These are phyloP conservation scores for Oreortyx pictus DNA, from an alignment of 2,797 vertebrate genomes.

Conservation along the genomic window DNA sequence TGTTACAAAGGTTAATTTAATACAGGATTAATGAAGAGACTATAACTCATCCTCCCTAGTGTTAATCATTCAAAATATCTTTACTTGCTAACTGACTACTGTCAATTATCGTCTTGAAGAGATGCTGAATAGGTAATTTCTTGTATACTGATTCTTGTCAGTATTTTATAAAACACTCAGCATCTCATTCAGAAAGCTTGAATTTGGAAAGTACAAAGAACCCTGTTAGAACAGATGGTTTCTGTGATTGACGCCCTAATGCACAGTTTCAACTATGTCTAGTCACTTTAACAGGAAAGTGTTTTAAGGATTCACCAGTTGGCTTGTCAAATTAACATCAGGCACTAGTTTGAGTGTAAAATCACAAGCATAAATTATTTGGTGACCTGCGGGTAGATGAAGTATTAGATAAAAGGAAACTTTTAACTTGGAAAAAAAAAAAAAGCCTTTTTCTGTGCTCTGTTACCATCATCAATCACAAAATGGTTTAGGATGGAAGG, in stretches of 20 bases:
- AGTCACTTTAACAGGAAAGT: conserved; percentile 65
- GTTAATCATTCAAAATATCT: conserved; percentile 54
- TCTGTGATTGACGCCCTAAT: conserved; percentile 67
- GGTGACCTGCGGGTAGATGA: conserved; percentile 27
- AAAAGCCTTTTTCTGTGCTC: neutral
- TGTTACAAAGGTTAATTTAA: conserved; percentile 46
- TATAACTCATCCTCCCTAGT: conserved; percentile 35
- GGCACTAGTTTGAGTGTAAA: conserved; percentile 53
- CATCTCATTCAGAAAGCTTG: conserved; percentile 51
- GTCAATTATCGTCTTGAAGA: conserved; percentile 44
- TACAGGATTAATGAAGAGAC: conserved; percentile 25
- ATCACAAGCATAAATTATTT: conserved; percentile 37
- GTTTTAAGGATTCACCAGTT: conserved; percentile 65
- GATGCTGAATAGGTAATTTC: conserved; percentile 57
- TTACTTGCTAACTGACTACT: conserved; percentile 58
- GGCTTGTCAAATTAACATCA: conserved; percentile 67
- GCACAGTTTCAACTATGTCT: conserved; percentile 62
- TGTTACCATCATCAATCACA: neutral
- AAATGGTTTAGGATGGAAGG: neutral
- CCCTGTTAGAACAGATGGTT: conserved; percentile 67
- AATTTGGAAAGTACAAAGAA: conserved; percentile 53
- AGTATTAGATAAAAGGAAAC: neutral
- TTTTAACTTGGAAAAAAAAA: neutral
- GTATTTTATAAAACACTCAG: conserved; percentile 62
- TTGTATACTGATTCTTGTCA: conserved; percentile 64